Evolutionary conservation across 2,888 invertebrate genomes (phyloP), one percentile per base, ranked within the genome.

Genomic region (Phalera bucephala): DNA sequence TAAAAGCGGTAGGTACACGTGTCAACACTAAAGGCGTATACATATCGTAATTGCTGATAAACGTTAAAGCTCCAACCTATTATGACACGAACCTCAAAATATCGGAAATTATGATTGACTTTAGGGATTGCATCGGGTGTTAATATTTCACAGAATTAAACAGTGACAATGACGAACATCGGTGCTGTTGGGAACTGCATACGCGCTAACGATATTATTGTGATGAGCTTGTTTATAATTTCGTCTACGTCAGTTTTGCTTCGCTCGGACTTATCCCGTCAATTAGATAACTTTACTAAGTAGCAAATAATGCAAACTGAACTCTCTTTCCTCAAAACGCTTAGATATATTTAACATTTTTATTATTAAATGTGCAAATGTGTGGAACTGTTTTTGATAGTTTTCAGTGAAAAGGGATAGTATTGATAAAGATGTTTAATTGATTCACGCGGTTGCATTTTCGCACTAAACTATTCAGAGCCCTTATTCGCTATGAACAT

Each of bases 261-360:
- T 50, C 52, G 41, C 50, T 41, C 44, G 47, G 57, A 57, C 61
- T 61, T 43, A 41, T 52, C 37, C 48, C 66, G 64, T 78, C 79
- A 80, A 79, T 77, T 76, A 52, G 61, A 63, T 70, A 82, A 82
- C 80, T 82, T 82, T 73, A 65, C 75, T 82, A 84, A 84, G 84
- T 82, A 83, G 78, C 77, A 78, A 83, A 84, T 83, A 82, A 80
- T 75, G 70, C 72, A 68, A 73, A 79, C 74, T 74, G 75, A 73
- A 75, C 71, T 71, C 64, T 64, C 74, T 68, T 72, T 72, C 60
- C 55, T 36, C 56, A 70, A 65, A 71, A 71, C 72, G 67, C 17
- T 17, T 3, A 3, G 3, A 5, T 17, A 17, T 17, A 5, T 17
- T 5, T 17, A 17, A 17, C 17, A 17, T 3, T 17, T 17, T 3